These are phyloP conservation scores for Drosophila paulistorum DNA, from an alignment of 1,140 invertebrate genomes.

Conservation along the genomic window DNA sequence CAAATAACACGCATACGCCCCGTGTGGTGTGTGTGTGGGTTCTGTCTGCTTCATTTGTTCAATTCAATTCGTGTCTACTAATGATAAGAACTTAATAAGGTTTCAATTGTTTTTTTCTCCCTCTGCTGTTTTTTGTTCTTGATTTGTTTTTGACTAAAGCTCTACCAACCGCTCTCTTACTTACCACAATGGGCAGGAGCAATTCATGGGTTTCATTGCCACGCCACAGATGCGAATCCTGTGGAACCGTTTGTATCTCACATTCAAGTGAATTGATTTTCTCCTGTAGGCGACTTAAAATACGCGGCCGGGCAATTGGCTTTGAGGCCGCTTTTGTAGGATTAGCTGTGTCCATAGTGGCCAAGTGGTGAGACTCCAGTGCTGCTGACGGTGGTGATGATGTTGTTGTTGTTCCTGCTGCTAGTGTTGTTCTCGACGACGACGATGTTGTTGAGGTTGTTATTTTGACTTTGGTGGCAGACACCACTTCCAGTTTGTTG, in stretches of 20 bases:
- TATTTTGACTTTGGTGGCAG: conserved; percentile 53
- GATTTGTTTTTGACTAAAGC: not conserved
- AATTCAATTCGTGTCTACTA: conserved; percentile 32
- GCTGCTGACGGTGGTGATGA: conserved; percentile 9
- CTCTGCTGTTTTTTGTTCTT: too few relatives aligned
- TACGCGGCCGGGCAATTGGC: conserved; percentile 78
- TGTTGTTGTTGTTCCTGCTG: not conserved
- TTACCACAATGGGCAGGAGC: conserved; percentile 86
- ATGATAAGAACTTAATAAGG: conserved; percentile 66
- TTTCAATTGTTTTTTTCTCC: conserved; percentile 57
- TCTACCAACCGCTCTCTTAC: conserved; percentile 46
- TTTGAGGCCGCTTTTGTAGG: conserved; percentile 70
- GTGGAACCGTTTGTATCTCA: conserved; percentile 85
- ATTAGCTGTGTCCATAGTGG: conserved; percentile 50
- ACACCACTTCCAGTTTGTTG: conserved; percentile 54
- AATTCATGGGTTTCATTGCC: conserved; percentile 88
- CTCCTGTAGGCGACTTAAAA: conserved; percentile 84
- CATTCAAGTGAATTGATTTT: conserved; percentile 86
- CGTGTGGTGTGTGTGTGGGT: conserved; percentile 21
- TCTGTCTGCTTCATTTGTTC: conserved; percentile 24
- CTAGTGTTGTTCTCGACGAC: conserved; percentile 14
- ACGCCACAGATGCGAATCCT: conserved; percentile 86
- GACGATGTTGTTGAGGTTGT: conserved; percentile 36
- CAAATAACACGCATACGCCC: conserved; percentile 58
- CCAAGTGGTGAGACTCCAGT: conserved; percentile 33